phyloP scores from a whole-genome alignment of 2,888 invertebrate genomes.

The Mylabris sibirica region DNA sequence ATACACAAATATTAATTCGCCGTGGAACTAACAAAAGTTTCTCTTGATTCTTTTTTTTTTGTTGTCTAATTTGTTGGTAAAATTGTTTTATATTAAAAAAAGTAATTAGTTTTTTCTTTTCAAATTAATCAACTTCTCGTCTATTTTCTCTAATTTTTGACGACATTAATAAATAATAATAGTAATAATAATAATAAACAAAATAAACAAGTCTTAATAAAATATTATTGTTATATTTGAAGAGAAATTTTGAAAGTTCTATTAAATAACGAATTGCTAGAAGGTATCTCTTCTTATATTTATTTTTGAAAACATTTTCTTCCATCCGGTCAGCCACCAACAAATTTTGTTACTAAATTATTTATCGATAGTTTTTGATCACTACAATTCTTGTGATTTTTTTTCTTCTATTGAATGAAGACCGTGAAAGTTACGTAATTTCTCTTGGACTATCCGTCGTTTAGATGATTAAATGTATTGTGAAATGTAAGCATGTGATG shows the following conservation, averaged over 20 bases:
- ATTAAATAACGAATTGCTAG: constrained; percentile 1
- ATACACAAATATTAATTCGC: neutral
- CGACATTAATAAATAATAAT: neutral
- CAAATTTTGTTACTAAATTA: neutral
- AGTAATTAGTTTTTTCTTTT: neutral
- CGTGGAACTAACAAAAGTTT: neutral
- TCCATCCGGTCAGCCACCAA: neutral
- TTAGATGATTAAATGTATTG: neutral
- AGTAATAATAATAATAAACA: neutral
- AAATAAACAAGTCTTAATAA: neutral
- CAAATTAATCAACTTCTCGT: neutral
- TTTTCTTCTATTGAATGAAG: neutral
- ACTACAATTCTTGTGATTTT: neutral
- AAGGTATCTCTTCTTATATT: neutral
- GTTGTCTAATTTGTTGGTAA: neutral
- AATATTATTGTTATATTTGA: constrained; percentile 14
- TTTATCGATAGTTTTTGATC: neutral
- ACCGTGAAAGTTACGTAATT: constrained; percentile 2
- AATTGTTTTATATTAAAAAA: neutral
- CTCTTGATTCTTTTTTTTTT: neutral
- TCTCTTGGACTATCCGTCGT: neutral
- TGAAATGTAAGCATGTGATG: constrained; percentile 12
- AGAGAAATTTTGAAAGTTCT: constrained; percentile 29
- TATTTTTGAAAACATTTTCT: neutral
- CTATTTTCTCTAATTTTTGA: neutral